A percentile compares a stretch with the other conserved stretches of the same genome.
phyloP scores from a whole-genome alignment of 2,113 vertebrate genomes.

The Smithornis capensis region DNA sequence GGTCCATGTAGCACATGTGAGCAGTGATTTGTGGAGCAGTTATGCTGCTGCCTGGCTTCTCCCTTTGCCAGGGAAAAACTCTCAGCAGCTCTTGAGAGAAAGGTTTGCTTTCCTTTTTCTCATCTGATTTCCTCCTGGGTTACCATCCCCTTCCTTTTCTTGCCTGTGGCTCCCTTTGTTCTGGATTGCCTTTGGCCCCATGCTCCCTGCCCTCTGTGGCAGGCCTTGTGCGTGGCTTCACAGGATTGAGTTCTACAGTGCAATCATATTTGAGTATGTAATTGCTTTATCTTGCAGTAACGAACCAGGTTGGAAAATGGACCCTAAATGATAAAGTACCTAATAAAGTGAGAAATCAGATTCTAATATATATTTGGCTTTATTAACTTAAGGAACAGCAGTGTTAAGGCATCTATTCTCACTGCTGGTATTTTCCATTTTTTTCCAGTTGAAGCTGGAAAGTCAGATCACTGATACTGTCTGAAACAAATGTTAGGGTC shows the following conservation, averaged over 20 bases:
- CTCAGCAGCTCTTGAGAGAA: neutral
- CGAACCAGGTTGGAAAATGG: neutral
- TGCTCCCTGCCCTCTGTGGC: neutral
- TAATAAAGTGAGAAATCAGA: neutral
- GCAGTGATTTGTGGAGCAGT: neutral
- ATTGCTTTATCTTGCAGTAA: constrained; percentile 12
- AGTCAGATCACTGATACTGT: neutral
- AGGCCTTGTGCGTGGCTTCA: neutral
- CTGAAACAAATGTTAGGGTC: neutral
- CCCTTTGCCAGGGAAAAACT: neutral
- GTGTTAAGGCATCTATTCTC: neutral
- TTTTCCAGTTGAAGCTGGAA: neutral
- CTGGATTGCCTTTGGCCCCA: neutral
- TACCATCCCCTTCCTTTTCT: neutral
- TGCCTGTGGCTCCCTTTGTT: neutral
- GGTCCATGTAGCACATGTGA: neutral
- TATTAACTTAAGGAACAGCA: neutral
- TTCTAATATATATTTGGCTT: constrained; percentile 10
- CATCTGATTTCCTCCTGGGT: neutral
- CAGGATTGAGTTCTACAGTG: neutral
- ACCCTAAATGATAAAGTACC: neutral
- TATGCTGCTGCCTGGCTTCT: neutral
- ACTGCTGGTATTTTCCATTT: neutral
- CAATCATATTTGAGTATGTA: neutral
- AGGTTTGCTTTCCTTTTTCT: neutral